These are phyloP conservation scores for Tenrec ecaudatus DNA, from an alignment of 2,113 vertebrate genomes.

Conservation along the genomic window DNA sequence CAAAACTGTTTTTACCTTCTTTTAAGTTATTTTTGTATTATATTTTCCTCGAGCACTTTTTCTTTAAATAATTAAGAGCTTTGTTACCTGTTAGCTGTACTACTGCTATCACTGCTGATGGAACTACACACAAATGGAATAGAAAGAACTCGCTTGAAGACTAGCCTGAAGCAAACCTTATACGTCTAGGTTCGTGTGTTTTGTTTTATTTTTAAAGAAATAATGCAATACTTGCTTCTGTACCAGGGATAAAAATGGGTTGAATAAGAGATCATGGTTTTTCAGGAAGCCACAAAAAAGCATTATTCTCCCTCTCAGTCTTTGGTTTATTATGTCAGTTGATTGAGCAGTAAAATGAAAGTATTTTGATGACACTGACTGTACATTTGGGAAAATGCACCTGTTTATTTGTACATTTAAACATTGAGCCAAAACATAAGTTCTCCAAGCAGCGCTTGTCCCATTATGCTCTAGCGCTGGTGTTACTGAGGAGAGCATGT, in stretches of 20 bases:
- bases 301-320: neutral
- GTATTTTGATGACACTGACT: conserved; percentile 8
- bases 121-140: conserved; percentile 49
- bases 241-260: neutral
- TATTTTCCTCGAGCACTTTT: conserved; percentile 43
- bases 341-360: neutral
- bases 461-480: neutral
- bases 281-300: neutral
- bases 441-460: neutral
- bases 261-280: neutral
- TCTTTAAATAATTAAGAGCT: neutral
- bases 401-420: conserved; percentile 26
- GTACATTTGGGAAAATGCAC: neutral
- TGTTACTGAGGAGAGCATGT: neutral
- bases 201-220: conserved; percentile 2
- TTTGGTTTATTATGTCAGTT: neutral
- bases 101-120: conserved; percentile 53
- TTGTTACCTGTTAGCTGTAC: conserved; percentile 26
- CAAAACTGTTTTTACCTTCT: conserved; percentile 29
- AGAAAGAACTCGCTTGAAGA: neutral
- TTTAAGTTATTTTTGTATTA: conserved; percentile 21
- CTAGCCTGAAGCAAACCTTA: conserved; percentile 11
- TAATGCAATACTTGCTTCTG: neutral
- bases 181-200: neutral
- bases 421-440: conserved; percentile 6